Base-by-base conservation (phyloP, 2,113 vertebrate species). In the Notothenia coriiceps region DNA sequence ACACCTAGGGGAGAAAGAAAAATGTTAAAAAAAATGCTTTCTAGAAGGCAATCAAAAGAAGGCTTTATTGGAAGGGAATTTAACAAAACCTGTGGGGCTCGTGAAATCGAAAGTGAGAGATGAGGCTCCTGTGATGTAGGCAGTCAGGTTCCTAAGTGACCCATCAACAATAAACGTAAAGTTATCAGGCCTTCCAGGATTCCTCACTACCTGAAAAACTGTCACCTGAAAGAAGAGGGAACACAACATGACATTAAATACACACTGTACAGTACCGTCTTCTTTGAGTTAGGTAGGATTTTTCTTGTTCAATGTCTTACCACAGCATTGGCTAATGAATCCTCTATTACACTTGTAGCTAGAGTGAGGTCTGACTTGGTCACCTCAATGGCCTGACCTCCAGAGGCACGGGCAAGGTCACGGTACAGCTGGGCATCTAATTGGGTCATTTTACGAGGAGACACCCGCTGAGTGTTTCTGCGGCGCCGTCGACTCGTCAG, bases 341-440 rank as follows among this genome's bases (percentile, higher is more conserved):
- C 92, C 59, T 79, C 40, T 51, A 94, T 93, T 6, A 95, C 70
- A 10, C 6, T 80, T 9, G 92, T 92, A 10, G 79, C 92, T 20
- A 74, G 4, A 1, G 85, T 14, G 13, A 95, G 88, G 3, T 83
- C 52, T 1, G 33, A 44, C 84, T 93, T 95, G 2, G 73, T 77
- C 71, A 94, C 88, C 64, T 81, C 85, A 15, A 94, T 91, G 25
- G 89, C 81, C 64, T 90, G 93, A 7, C 94, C 94, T 54, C 94
- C 94, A 25, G 94, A 94, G 2, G 77, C 84, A 50, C 17, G 52
- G 13, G 94, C 92, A 2, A 95, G 55, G 17, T 94, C 89, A 13
- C 43, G 70, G 71, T 95, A 95, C 10, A 94, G 74, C 74, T 91
- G 80, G 6, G 75, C 65, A 1, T 82, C 73, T 22, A 33, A 10